Conservation (phyloP, 2,113 vertebrate genomes). For the Panthera uncia region DNA sequence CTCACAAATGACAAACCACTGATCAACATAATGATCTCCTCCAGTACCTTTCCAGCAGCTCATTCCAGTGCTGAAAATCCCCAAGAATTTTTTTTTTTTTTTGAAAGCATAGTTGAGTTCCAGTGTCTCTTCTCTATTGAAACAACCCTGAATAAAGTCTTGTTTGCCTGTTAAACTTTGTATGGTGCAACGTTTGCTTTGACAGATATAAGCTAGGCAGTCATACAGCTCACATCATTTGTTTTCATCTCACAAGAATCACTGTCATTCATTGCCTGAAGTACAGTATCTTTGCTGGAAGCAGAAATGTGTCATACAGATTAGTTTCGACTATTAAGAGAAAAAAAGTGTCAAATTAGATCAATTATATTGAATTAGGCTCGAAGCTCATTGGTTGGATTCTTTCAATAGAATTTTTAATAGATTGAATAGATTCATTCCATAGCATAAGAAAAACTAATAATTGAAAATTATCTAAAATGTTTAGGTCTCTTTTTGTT, state of each 20-base stretch:
- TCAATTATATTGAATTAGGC: neutral
- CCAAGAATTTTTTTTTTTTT: neutral
- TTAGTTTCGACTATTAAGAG: slow-evolving; percentile 37
- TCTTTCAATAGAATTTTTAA: neutral
- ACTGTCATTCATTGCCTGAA: neutral
- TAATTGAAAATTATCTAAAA: neutral
- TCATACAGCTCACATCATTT: neutral
- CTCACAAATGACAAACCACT: neutral
- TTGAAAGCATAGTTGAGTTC: neutral
- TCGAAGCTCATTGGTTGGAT: neutral
- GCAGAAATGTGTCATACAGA: neutral
- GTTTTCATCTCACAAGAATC: neutral
- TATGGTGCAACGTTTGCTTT: neutral
- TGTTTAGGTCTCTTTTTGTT: neutral
- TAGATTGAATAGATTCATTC: neutral
- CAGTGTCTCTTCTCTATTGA: neutral
- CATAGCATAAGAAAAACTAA: neutral
- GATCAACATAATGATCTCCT: neutral
- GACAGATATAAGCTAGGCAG: neutral
- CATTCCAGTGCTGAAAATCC: neutral
- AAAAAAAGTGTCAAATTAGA: neutral
- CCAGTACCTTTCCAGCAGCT: neutral
- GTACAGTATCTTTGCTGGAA: neutral
- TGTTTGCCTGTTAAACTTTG: neutral
- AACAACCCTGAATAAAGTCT: neutral